Base-by-base conservation (phyloP, 2,888 invertebrate species). In the Brachycybe producta region DNA sequence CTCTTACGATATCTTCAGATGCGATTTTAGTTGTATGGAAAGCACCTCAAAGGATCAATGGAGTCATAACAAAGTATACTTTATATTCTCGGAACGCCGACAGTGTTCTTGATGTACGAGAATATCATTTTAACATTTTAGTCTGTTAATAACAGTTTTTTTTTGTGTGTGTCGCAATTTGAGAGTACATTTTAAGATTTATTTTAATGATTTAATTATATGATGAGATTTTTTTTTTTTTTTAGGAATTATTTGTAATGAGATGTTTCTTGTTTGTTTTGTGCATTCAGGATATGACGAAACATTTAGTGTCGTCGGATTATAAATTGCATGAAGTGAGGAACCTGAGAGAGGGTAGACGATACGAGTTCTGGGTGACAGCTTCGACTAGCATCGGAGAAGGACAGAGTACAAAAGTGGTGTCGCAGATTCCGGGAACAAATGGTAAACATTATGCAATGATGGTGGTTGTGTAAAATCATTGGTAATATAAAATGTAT, bases 21-120 rank as follows among this genome's bases (percentile, higher is more conserved):
- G 58, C 62, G 40, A 61, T 68, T 27, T 54, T 66, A 41, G 62
- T 67, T 17, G 61, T 65, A 7, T 69, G 69, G 69, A 61, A 61
- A 56, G 61, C 62, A 23, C 68, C 69, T 5, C 49, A 58, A 24
- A 58, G 61, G 23, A 59, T 61, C 1, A 68, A 68, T 56, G 69
- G 69, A 17, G 52, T 64, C 40, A 55, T 68, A 21, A 64, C 58
- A 4, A 61, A 63, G 52, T 69, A 67, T 54, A 62, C 60, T n/a
- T 55, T 69, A 23, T 65, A 64, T 55, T 54, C 56, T 30, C 42
- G 54, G 19, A 56, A 56, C 39, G 48, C 39, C 5, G 55, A 57
- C 24, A 42, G 15, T 39, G 52, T 17, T n/a, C 45, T 47, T 5
- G 51, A 53, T n/a, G 53, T 53, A 34, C 26, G 43, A 28, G 15